A percentile compares a stretch with the other conserved stretches of the same genome.
Evolutionary conservation across 2,113 vertebrate species (phyloP).

Genomic region (Dendrocopos noguchii): DNA sequence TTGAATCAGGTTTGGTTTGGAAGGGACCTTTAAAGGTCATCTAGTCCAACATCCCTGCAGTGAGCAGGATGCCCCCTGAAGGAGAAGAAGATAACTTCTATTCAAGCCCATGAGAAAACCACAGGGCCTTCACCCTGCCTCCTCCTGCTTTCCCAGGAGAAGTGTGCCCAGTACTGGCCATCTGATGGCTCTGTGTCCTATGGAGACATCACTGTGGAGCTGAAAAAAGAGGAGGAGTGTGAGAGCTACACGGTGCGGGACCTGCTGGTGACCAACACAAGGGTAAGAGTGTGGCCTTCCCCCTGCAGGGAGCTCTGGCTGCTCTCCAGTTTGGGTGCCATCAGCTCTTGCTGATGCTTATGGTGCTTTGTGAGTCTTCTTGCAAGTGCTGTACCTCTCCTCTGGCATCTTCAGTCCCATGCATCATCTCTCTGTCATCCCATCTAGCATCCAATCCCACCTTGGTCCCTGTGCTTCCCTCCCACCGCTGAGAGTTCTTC

Average conservation of each 20-base stretch:
- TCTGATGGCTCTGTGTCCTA: constrained; percentile 86
- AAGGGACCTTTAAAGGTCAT: background rate
- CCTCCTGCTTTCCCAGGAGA: constrained; percentile 81
- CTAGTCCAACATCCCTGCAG: background rate
- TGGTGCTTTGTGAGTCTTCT: background rate
- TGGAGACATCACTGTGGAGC: constrained; percentile 93
- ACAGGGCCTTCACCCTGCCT: background rate
- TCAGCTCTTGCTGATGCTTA: background rate
- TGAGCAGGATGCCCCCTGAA: background rate
- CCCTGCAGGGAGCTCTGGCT: background rate
- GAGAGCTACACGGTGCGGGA: constrained; percentile 97
- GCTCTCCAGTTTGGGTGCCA: background rate
- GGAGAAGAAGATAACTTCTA: background rate
- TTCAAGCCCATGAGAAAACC: background rate
- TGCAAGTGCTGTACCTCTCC: background rate
- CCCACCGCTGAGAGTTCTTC: background rate
- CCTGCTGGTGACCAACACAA: constrained; percentile 94
- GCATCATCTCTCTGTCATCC: background rate
- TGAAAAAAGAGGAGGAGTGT: constrained; percentile 95
- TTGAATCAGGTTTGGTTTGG: background rate
- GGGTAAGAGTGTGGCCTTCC: constrained; percentile 78
- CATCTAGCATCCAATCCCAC: background rate
- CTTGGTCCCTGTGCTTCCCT: background rate
- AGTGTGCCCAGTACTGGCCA: constrained; percentile 97
- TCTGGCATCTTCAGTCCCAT: background rate